These are phyloP conservation scores for Gonatopus flavifemur DNA, from an alignment of 1,140 invertebrate genomes.

Conservation along the genomic window DNA sequence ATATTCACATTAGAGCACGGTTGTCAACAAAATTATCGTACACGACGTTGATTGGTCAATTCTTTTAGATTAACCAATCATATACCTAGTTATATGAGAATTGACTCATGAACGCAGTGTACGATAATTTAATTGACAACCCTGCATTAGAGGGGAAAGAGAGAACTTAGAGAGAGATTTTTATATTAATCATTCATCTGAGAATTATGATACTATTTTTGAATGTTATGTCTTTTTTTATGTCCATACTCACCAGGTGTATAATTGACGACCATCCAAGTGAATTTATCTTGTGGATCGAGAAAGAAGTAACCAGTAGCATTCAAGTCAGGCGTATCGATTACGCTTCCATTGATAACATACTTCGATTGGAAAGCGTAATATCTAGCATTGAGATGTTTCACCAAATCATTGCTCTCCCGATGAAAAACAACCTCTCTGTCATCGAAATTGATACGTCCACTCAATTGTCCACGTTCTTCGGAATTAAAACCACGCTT, in stretches of 20 bases:
- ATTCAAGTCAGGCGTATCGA: slow-evolving; percentile 61
- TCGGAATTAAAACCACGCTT: slow-evolving; percentile 63
- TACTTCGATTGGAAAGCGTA: slow-evolving; percentile 54
- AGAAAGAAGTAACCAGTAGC: slow-evolving; percentile 63
- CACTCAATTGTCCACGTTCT: slow-evolving; percentile 63
- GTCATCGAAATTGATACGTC: slow-evolving; percentile 62
- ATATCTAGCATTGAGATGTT: slow-evolving; percentile 59
- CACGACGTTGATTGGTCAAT: too few relatives aligned
- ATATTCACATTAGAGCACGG: too few relatives aligned
- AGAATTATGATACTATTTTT: slow-evolving; percentile 3
- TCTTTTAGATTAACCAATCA: too few relatives aligned
- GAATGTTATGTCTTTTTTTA: not conserved
- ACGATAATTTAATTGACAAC: too few relatives aligned
- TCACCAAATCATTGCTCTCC: slow-evolving; percentile 38
- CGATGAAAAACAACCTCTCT: slow-evolving; percentile 63
- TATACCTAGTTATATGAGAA: too few relatives aligned
- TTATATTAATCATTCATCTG: slow-evolving; percentile 4
- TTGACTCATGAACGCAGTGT: too few relatives aligned
- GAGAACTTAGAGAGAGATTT: too few relatives aligned
- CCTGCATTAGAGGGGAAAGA: too few relatives aligned
- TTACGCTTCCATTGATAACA: slow-evolving; percentile 60
- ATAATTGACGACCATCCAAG: slow-evolving; percentile 64
- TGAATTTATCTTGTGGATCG: slow-evolving; percentile 60
- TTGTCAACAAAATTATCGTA: too few relatives aligned
- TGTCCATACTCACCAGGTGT: slow-evolving; percentile 58